Evolutionary conservation across 2,888 invertebrate genomes (phyloP), one percentile per base, ranked within the genome.

Genomic region (Thereva unica): DNA sequence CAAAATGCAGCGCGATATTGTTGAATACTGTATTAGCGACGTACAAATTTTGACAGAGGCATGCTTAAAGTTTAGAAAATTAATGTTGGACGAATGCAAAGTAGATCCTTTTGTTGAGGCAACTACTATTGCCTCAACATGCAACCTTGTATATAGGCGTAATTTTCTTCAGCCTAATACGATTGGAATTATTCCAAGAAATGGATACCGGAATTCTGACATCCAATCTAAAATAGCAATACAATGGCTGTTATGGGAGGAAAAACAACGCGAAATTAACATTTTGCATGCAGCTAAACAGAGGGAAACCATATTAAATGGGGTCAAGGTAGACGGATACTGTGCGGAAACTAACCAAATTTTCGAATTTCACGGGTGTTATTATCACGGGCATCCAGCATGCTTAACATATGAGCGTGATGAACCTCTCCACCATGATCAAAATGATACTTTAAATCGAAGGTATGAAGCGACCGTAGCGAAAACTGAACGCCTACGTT

Each of bases 11-110:
- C 41, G 41, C 2, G 50, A 63, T 10, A n/a, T 63, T 5, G 9
- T 50, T n/a, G 50, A 42, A 50, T 50, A 63, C 35, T 63, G 50
- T 52, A 40, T n/a, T 34, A 63, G 10, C 8, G 52, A 63, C 34
- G 63, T 41, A 10, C 6, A 63, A 10, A 52, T 65, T 44, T 53
- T 64, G 37, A 44, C 53, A n/a, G 53, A 53, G 9, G 35, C 44
- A n/a, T 64, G 44, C 44, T 23, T 64, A 8, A 64, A 64, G 45
- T 64, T 64, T 9, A 12, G 42, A n/a, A 53, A 37, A 34, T 37
- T 64, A 5, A 8, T 64, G 5, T n/a, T 54, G 12, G 41, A 40
- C 12, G 54, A 54, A 10, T 54, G 54, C 8, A 10, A n/a, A n/a
- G n/a, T n/a, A n/a, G n/a, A 41, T 9, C 54, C 54, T 6, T 54